These are phyloP conservation scores for Hipposideros armiger DNA, from an alignment of 2,113 vertebrate species.

Conservation along the genomic window DNA sequence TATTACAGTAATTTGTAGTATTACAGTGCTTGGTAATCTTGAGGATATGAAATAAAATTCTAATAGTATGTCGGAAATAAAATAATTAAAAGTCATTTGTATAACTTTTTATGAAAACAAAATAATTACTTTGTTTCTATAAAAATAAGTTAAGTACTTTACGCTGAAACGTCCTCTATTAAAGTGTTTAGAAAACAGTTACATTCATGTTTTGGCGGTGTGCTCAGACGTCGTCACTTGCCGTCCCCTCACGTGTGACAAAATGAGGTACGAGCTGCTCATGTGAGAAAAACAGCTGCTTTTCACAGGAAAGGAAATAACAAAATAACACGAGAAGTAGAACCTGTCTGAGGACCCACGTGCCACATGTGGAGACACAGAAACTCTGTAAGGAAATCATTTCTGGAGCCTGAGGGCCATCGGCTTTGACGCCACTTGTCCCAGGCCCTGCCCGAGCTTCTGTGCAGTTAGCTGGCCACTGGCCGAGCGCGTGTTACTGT, in stretches of 20 bases:
- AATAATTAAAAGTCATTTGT: slow-evolving; percentile 63
- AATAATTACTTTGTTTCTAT: slow-evolving; percentile 76
- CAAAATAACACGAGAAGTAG: slow-evolving; percentile 39
- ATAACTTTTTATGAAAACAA: slow-evolving; percentile 54
- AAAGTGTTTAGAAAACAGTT: slow-evolving; percentile 80
- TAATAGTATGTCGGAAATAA: slow-evolving; percentile 74
- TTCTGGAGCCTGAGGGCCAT: slow-evolving; percentile 46
- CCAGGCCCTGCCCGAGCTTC: neutral
- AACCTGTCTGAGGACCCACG: neutral
- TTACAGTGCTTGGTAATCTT: slow-evolving; percentile 85
- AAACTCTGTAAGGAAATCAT: slow-evolving; percentile 73
- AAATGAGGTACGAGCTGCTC: slow-evolving; percentile 59
- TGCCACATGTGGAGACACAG: slow-evolving; percentile 54
- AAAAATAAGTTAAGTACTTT: slow-evolving; percentile 87
- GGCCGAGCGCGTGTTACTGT: neutral
- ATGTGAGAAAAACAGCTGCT: slow-evolving; percentile 38
- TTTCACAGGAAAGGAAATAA: slow-evolving; percentile 71
- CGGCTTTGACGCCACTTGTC: neutral
- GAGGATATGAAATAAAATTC: slow-evolving; percentile 65
- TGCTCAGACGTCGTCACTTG: slow-evolving; percentile 59
- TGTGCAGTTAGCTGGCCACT: neutral
- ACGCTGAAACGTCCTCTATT: slow-evolving; percentile 59
- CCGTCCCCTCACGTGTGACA: slow-evolving; percentile 61
- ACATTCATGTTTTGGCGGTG: slow-evolving; percentile 79
- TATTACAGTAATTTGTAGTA: slow-evolving; percentile 79